Base-by-base conservation (phyloP, 2,797 vertebrate genomes). In the Arremon brunneinucha region DNA sequence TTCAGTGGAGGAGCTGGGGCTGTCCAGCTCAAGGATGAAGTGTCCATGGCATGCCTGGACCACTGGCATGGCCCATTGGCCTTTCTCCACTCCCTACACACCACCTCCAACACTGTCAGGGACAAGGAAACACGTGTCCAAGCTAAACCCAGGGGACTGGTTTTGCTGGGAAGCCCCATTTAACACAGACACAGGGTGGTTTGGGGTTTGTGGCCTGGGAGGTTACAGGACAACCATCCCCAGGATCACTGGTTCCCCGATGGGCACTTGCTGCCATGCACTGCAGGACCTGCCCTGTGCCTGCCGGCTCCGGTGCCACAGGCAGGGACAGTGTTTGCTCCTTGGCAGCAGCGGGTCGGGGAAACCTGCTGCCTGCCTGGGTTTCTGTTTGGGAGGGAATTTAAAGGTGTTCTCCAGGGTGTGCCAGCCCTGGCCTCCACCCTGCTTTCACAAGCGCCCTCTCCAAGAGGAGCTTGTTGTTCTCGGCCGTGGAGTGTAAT, bases 321-420 rank as follows among this genome's bases (percentile, higher is more conserved):
- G 35, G 65, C 64, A 68, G 85, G 46, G 11, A 9, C 1, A 2
- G 44, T 65, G 71, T 82, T 90, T 77, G 41, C 69, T 60, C 1
- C 0, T 59, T 69, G 85, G 85, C 46, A 83, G 88, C 70, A 20
- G n/a, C 0, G 1, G 60, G n/a, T 27, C 1, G 1, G 87, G 90
- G 87, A 92, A 82, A 90, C 81, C 72, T 81, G 55, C 47, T 1
- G 23, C 71, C 46, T 86, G 85, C 27, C 67, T 83, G n/a, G 39
- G 96, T 97, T 97, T 97, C 96, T 97, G 95, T 96, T 95, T 95
- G 80, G 86, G 80, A 96, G 91, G 90, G 70, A 74, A 91, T 91
- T 95, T 93, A 89, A 82, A 84, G 74, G 64, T 93, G 86, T 94
- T 96, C 78, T 96, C 90, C 86, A 86, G 94, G 93, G 92, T 91